Base-by-base conservation (phyloP, 2,888 invertebrate genomes). In the Sericinus montela region DNA sequence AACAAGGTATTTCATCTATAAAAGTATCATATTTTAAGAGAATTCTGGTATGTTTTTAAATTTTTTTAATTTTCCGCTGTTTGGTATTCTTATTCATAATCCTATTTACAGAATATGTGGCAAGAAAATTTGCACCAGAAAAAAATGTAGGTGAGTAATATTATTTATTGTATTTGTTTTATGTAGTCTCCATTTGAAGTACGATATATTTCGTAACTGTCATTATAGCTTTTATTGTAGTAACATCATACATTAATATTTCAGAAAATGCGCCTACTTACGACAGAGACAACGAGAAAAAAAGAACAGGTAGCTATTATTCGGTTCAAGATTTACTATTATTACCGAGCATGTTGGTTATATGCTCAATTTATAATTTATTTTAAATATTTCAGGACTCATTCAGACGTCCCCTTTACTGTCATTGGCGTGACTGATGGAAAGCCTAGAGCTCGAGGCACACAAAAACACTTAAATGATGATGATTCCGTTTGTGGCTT, bases 131-230 rank as follows among this genome's bases (percentile, higher is more conserved):
- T 86, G 85, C 50, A 62, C 50, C 1, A 72, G 60, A 50, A 79
- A 69, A 55, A 77, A 70, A 65, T 78, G 78, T 62, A 69, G 72
- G 84, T 82, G 57, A 62, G 77, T 65, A n/a, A n/a, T n/a, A n/a
- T n/a, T n/a, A n/a, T n/a, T n/a, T n/a, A n/a, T n/a, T n/a, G n/a
- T n/a, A n/a, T n/a, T n/a, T n/a, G n/a, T n/a, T n/a, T n/a, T n/a
- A n/a, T n/a, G n/a, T n/a, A n/a, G n/a, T n/a, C n/a, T n/a, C n/a
- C n/a, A n/a, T n/a, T n/a, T n/a, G n/a, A n/a, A n/a, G n/a, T n/a
- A n/a, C n/a, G n/a, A n/a, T n/a, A n/a, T n/a, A n/a, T n/a, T n/a
- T n/a, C n/a, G n/a, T n/a, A n/a, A n/a, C n/a, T n/a, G n/a, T n/a
- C n/a, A n/a, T n/a, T n/a, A n/a, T n/a, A n/a, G n/a, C n/a, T n/a